Conservation (phyloP, 2,888 invertebrate species). For the Ceraclea dissimilis region DNA sequence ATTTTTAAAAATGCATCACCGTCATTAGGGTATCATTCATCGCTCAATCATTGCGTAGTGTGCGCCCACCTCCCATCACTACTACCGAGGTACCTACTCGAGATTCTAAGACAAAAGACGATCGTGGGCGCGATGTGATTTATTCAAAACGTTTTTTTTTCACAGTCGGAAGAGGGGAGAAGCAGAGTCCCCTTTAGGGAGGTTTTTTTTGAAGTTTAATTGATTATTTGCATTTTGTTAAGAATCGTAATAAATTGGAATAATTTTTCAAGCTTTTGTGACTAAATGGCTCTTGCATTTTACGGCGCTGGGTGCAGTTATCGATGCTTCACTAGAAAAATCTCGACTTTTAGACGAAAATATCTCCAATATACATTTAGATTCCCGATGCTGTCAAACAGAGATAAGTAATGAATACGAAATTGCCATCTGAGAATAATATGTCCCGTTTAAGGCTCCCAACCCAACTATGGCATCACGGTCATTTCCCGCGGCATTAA, state of each 20-base stretch:
- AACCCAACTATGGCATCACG: no score
- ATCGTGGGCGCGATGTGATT: constrained; percentile 24
- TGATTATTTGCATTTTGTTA: neutral
- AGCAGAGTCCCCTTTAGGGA: neutral
- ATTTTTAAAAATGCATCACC: constrained; percentile 16
- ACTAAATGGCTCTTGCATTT: no score
- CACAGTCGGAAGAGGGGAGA: neutral
- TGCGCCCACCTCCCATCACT: no score
- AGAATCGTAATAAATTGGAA: constrained; percentile 3
- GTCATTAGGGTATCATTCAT: constrained; percentile 15
- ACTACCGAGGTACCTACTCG: constrained; percentile 1
- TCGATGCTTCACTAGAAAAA: no score
- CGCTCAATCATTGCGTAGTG: constrained; percentile 2
- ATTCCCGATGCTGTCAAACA: no score
- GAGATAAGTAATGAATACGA: no score
- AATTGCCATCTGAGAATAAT: no score
- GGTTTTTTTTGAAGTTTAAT: neutral
- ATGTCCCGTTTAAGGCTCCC: no score
- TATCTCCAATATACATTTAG: no score
- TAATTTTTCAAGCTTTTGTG: neutral
- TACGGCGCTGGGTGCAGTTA: no score
- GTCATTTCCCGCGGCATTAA: no score
- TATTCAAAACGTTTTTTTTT: constrained; percentile 7
- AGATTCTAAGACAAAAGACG: constrained; percentile 17
- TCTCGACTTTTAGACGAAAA: no score